Conservation (phyloP, 37 sponge, comb jelly and placozoan genomes). For the Halisarca cf. caerulea region DNA sequence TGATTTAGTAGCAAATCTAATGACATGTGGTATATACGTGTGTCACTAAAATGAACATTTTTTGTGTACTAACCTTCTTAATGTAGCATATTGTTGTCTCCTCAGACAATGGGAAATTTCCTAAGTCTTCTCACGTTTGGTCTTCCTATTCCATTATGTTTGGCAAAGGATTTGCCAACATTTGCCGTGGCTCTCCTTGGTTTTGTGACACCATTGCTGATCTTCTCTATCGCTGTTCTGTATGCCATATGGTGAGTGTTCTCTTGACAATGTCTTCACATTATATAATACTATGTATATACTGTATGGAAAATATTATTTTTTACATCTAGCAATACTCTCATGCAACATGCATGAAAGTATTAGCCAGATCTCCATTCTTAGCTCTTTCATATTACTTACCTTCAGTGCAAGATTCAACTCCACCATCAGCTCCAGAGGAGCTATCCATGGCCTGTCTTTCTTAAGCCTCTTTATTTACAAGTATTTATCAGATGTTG, state of each 20-base stretch:
- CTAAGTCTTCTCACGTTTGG: slow-evolving; percentile 65
- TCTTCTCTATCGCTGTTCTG: neutral
- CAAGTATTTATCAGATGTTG: neutral
- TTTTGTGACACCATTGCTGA: slow-evolving; percentile 58
- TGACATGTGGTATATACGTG: no score
- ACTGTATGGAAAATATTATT: no score
- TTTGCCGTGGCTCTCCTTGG: slow-evolving; percentile 66
- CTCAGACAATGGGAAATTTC: neutral
- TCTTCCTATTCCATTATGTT: slow-evolving; percentile 66
- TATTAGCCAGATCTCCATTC: no score
- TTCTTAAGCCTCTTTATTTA: neutral
- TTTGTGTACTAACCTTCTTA: neutral
- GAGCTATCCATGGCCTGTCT: neutral
- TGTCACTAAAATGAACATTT: no score
- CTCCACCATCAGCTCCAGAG: no score
- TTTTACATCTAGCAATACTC: no score
- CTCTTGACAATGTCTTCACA: no score
- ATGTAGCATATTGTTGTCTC: neutral
- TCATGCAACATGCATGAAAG: no score
- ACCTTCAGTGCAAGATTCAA: no score
- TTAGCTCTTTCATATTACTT: no score
- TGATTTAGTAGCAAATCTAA: no score
- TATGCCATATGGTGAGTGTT: slow-evolving; percentile 56
- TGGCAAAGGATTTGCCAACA: slow-evolving; percentile 28
- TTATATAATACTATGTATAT: no score